These are phyloP conservation scores for Mesembrinibis cayennensis DNA, from an alignment of 2,113 vertebrate species.

Conservation along the genomic window DNA sequence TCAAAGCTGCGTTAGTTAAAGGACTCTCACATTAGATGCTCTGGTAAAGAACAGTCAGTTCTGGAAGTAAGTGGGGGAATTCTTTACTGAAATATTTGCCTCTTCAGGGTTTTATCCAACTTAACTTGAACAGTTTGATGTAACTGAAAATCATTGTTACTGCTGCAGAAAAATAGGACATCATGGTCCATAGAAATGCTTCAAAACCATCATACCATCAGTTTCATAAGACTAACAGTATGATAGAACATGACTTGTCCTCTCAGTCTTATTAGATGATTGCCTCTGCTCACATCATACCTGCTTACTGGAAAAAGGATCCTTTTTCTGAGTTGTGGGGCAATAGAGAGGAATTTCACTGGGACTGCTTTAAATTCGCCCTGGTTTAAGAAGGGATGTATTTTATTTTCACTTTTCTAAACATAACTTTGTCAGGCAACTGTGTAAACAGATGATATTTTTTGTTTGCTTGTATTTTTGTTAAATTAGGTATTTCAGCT, in stretches of 20 bases:
- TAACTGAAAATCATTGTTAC: neutral
- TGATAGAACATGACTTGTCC: neutral
- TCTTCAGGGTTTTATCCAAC: neutral
- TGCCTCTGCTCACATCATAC: neutral
- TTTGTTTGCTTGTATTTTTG: neutral
- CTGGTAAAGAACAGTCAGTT: neutral
- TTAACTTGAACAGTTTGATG: neutral
- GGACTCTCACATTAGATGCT: neutral
- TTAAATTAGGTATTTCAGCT: constrained; percentile 42
- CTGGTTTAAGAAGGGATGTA: neutral
- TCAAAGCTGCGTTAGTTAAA: neutral
- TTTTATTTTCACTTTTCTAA: neutral
- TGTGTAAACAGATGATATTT: neutral
- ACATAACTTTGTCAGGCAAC: neutral
- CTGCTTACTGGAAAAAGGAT: neutral
- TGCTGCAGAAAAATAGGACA: neutral
- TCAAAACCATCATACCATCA: neutral
- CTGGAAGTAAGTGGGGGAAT: neutral
- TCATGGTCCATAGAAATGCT: neutral
- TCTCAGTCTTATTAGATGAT: neutral
- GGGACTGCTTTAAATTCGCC: neutral
- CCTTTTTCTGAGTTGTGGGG: neutral
- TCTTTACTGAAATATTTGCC: neutral
- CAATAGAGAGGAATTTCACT: neutral
- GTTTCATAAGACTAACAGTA: neutral